Evolutionary conservation across 37 sponge, comb jelly and placozoan genomes (phyloP).

Genomic region (Ianthella basta): DNA sequence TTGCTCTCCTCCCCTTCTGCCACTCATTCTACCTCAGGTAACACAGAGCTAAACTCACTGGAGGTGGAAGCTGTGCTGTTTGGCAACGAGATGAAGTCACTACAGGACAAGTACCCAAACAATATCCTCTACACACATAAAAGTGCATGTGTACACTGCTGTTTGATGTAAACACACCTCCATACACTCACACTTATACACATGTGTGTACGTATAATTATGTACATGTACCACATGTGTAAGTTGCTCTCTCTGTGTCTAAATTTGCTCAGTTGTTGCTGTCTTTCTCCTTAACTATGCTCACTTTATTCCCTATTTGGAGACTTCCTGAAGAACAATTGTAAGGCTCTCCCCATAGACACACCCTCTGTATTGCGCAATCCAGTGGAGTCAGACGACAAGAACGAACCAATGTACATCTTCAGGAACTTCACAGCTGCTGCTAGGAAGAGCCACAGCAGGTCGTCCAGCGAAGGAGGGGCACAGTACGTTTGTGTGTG

Average conservation of each 20-base stretch:
- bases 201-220: not conserved
- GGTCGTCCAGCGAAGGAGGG: too few relatives aligned
- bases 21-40: too few relatives aligned
- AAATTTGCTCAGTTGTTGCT: not conserved
- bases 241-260: not conserved
- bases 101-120: constrained; percentile 24
- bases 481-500: too few relatives aligned
- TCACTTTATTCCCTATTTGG: not conserved
- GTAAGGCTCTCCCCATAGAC: too few relatives aligned
- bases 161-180: too few relatives aligned
- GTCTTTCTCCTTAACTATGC: not conserved
- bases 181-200: too few relatives aligned
- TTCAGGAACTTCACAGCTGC: not conserved
- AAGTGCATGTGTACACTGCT: not conserved
- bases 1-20: too few relatives aligned
- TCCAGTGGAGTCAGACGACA: constrained; percentile 15
- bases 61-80: constrained; percentile 23
- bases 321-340: constrained; percentile 14
- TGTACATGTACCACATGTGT: not conserved
- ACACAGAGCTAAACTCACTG: not conserved
- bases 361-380: constrained; percentile 13
- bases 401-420: constrained; percentile 29
- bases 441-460: not conserved
- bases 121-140: constrained; percentile 6
- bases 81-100: constrained; percentile 3